Evolutionary conservation across 1,140 invertebrate genomes (phyloP).

Genomic region (Zaprionus ghesquierei): DNA sequence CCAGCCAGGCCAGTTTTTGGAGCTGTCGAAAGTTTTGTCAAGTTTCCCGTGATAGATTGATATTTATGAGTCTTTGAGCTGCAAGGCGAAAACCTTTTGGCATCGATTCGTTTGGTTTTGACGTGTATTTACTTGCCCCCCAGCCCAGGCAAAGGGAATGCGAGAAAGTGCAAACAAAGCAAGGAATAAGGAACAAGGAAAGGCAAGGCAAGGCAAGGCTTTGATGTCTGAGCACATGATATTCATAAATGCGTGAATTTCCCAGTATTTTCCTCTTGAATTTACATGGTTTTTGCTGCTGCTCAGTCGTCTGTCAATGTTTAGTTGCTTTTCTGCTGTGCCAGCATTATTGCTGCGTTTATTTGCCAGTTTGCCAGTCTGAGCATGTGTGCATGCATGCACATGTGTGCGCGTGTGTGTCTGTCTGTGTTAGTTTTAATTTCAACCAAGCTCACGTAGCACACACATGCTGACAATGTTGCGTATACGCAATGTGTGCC

Average conservation of each 20-base stretch:
- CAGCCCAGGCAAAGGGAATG: not conserved
- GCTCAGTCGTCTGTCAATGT: not conserved
- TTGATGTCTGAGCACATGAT: conserved; percentile 8
- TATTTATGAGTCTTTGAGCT: conserved; percentile 30
- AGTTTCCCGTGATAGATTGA: conserved; percentile 38
- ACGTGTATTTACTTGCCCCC: conserved; percentile 34
- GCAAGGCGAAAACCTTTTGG: conserved; percentile 34
- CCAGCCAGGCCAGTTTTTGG: not conserved
- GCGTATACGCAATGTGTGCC: conserved; percentile 32
- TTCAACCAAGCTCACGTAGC: conserved; percentile 26
- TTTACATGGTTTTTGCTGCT: conserved; percentile 14
- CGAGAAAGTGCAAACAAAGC: conserved; percentile 11
- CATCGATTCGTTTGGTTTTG: conserved; percentile 46
- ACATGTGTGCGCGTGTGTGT: not conserved
- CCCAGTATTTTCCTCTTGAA: not conserved
- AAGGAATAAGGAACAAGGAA: conserved; percentile 7
- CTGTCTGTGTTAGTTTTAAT: conserved; percentile 32
- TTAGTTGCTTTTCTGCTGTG: not conserved
- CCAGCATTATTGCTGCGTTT: conserved; percentile 4
- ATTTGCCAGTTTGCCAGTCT: not conserved
- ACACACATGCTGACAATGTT: conserved; percentile 22
- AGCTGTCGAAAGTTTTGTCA: conserved; percentile 27
- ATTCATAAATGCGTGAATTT: conserved; percentile 13
- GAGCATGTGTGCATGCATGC: not conserved
- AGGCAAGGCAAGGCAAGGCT: not conserved